Conservation (phyloP, 2,888 invertebrate species). For the Cataglyphis albicans region DNA sequence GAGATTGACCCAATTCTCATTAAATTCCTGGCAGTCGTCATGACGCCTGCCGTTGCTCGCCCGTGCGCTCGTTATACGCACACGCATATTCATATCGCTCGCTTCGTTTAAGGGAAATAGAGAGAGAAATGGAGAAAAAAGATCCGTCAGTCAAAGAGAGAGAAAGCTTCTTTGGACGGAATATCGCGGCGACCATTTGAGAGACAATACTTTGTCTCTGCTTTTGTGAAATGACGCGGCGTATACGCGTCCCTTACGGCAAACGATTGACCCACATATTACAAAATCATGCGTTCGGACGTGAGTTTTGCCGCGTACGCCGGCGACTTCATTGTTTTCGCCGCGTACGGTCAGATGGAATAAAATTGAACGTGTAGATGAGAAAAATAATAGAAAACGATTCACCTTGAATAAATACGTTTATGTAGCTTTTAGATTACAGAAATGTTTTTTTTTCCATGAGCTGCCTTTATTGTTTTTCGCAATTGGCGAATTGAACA, state of each 20-base stretch:
- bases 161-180: background rate
- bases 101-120: background rate
- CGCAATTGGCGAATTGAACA: background rate
- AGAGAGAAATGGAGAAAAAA: background rate
- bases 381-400: slow-evolving; percentile 25
- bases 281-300: slow-evolving; percentile 6
- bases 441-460: slow-evolving; percentile 21
- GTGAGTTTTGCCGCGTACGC: slow-evolving; percentile 9
- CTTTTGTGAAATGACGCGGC: slow-evolving; percentile 2
- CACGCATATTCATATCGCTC: slow-evolving; percentile 17
- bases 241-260: background rate
- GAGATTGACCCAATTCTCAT: slow-evolving; percentile 78
- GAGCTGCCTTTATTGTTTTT: background rate
- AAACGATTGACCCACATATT: slow-evolving; percentile 27
- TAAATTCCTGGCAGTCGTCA: slow-evolving; percentile 75
- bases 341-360: background rate
- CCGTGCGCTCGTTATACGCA: slow-evolving; percentile 2
- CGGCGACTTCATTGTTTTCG: slow-evolving; percentile 24
- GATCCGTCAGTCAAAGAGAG: background rate
- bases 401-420: slow-evolving; percentile 1
- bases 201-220: slow-evolving; percentile 24
- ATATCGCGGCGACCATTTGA: slow-evolving; percentile 13
- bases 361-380: slow-evolving; percentile 27
- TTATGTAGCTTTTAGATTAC: slow-evolving; percentile 10
- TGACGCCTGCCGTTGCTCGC: slow-evolving; percentile 45